A percentile compares a stretch with the other conserved stretches of the same genome.
phyloP scores from a whole-genome alignment of 1,140 invertebrate genomes.

The Heliothis virescens region DNA sequence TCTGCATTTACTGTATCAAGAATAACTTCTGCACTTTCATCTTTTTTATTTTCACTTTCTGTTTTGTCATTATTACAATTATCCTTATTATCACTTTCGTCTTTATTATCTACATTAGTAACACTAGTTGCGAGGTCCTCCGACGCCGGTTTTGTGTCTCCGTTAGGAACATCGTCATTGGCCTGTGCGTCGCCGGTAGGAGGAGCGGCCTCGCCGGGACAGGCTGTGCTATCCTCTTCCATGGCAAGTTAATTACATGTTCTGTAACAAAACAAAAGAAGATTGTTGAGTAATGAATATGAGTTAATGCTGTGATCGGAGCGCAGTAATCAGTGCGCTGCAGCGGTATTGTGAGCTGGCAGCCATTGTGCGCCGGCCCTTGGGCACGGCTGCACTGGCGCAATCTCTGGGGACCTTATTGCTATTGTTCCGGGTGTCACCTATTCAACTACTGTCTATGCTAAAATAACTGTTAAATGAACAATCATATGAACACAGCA shows the following conservation, averaged over 20 bases:
- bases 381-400: conserved; percentile 54
- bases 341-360: conserved; percentile 62
- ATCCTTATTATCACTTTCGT: conserved; percentile 67
- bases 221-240: conserved; percentile 72
- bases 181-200: conserved; percentile 56
- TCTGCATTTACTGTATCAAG: conserved; percentile 49
- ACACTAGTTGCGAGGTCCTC: conserved; percentile 58
- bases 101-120: conserved; percentile 60
- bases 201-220: conserved; percentile 57
- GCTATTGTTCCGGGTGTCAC: conserved; percentile 67
- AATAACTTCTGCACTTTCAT: conserved; percentile 54
- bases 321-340: conserved; percentile 65
- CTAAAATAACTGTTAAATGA: conserved; percentile 49
- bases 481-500: background rate
- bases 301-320: conserved; percentile 33
- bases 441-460: conserved; percentile 63
- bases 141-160: conserved; percentile 57
- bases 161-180: conserved; percentile 54
- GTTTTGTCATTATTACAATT: conserved; percentile 63
- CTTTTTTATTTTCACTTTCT: conserved; percentile 59
- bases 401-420: conserved; percentile 68
- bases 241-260: conserved; percentile 77
- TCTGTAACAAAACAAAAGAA: conserved; percentile 77
- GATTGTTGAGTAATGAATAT: conserved; percentile 31
- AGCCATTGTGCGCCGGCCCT: conserved; percentile 66